phyloP scores from a whole-genome alignment of 2,888 invertebrate species.

The Trissoscelio sp. region DNA sequence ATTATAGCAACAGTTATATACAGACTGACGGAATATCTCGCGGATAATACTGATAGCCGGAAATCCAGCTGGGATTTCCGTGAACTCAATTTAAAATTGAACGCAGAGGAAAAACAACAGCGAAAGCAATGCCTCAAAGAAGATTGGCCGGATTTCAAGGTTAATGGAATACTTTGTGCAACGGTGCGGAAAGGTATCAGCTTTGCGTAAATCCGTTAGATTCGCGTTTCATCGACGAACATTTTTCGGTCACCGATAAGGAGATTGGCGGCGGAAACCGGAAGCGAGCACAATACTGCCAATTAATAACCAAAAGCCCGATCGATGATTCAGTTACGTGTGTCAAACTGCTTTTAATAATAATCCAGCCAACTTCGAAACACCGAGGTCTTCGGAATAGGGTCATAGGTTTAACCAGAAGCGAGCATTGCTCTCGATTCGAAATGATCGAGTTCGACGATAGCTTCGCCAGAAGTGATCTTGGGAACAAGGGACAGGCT shows the following conservation, averaged over 20 bases:
- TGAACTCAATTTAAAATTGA: not conserved
- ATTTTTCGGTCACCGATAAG: conserved; percentile 25
- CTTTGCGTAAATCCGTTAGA: conserved; percentile 22
- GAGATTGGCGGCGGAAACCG: not conserved
- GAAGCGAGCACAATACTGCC: not conserved
- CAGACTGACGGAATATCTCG: not conserved
- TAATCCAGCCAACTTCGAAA: conserved; percentile 38
- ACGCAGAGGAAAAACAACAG: not conserved
- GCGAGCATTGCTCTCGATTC: conserved; percentile 24
- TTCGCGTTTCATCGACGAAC: not conserved
- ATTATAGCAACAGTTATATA: conserved; percentile 21
- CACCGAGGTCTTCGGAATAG: conserved; percentile 23
- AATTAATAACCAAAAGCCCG: conserved; percentile 5
- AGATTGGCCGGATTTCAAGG: conserved; percentile 36
- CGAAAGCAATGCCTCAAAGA: conserved; percentile 11
- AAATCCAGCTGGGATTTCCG: not conserved
- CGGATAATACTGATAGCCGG: not conserved
- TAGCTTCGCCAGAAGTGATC: conserved; percentile 47
- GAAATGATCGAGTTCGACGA: conserved; percentile 34
- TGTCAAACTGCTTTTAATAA: conserved; percentile 37
- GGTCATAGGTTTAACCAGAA: conserved; percentile 29
- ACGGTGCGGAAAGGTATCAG: conserved; percentile 18
- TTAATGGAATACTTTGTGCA: conserved; percentile 15
- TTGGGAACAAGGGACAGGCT: conserved; percentile 55
- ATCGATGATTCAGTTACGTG: conserved; percentile 39